Evolutionary conservation across 2,113 vertebrate species (phyloP).

Genomic region (Halcyon senegalensis): DNA sequence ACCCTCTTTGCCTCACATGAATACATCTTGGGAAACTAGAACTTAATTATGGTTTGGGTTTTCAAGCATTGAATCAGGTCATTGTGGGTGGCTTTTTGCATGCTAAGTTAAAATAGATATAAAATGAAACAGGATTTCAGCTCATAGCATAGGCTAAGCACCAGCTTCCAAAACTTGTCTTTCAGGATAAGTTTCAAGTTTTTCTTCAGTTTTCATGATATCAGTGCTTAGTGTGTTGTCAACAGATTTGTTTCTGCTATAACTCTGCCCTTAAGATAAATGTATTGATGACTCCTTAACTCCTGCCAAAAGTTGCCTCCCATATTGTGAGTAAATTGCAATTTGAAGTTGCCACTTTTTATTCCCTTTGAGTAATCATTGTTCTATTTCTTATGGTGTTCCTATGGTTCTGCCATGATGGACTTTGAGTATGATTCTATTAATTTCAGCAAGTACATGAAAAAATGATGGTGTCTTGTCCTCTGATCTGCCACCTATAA

Average conservation of each 20-base stretch:
- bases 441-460: neutral
- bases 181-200: neutral
- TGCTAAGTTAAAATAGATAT: neutral
- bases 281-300: neutral
- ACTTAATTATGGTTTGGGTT: neutral
- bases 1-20: neutral
- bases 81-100: neutral
- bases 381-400: neutral
- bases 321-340: constrained; percentile 35
- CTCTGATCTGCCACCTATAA: neutral
- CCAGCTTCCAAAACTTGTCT: neutral
- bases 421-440: neutral
- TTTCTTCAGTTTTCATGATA: neutral
- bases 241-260: constrained; percentile 10
- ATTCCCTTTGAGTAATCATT: neutral
- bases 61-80: neutral
- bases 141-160: neutral
- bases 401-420: neutral
- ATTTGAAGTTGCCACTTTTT: constrained; percentile 49
- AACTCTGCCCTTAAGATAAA: neutral
- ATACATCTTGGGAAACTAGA: neutral
- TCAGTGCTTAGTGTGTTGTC: neutral
- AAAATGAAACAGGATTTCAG: neutral
- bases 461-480: neutral
- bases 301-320: neutral